Conservation (phyloP, 1,140 invertebrate species). For the Drosophila bipectinata region DNA sequence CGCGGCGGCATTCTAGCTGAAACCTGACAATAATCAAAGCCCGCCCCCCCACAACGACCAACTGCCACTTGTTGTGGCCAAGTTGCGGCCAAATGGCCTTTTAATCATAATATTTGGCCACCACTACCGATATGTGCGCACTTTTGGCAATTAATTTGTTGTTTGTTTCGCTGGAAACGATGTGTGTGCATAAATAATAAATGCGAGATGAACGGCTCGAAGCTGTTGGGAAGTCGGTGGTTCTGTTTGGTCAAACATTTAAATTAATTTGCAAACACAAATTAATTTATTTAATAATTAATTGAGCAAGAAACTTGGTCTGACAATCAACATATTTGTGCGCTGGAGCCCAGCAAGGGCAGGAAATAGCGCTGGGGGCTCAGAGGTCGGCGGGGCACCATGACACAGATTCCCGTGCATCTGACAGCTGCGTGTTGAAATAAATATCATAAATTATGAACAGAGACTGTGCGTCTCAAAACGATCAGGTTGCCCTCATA, state of each 20-base stretch:
- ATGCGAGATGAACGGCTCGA: conserved; percentile 42
- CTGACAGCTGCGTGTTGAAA: conserved; percentile 69
- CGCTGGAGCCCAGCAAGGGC: neutral
- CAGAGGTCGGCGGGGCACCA: conserved; percentile 24
- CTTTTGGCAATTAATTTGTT: conserved; percentile 64
- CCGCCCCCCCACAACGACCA: neutral
- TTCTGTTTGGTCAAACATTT: conserved; percentile 62
- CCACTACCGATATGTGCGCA: conserved; percentile 21
- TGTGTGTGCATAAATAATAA: conserved; percentile 71
- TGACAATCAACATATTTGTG: conserved; percentile 73
- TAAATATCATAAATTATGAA: conserved; percentile 76
- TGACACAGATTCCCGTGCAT: conserved; percentile 67
- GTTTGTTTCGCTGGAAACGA: conserved; percentile 48
- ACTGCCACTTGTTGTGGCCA: conserved; percentile 24
- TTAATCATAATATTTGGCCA: conserved; percentile 58
- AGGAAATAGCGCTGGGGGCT: conserved; percentile 4
- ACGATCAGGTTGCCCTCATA: neutral
- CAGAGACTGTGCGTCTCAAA: conserved; percentile 27
- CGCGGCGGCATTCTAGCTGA: neutral
- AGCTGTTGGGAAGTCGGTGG: conserved; percentile 5
- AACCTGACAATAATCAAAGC: conserved; percentile 24
- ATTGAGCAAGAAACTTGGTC: conserved; percentile 73
- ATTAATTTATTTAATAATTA: conserved; percentile 83
- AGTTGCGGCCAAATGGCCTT: conserved; percentile 52
- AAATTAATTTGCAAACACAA: conserved; percentile 78